phyloP scores from a whole-genome alignment of 2,797 vertebrate species.

The Amblyopsis hoosieri region DNA sequence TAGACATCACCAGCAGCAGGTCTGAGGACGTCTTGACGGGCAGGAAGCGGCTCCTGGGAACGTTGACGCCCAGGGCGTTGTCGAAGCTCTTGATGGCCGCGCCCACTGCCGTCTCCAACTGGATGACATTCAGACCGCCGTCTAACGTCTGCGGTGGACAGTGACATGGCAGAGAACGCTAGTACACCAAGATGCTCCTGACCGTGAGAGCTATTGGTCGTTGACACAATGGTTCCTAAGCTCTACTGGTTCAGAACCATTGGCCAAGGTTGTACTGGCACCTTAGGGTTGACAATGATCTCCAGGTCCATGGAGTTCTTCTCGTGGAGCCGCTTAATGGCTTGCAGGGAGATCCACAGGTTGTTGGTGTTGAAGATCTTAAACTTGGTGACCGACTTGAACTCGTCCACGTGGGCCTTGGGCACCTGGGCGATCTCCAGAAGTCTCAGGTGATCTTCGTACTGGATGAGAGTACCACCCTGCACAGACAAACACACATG shows the following conservation, averaged over 20 bases:
- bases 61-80: constrained; percentile 95
- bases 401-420: constrained; percentile 94
- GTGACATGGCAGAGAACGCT: too few species aligned
- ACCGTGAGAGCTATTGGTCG: constrained; percentile 40
- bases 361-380: constrained; percentile 99
- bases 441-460: constrained; percentile 90
- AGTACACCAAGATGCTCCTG: too few species aligned
- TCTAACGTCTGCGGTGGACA: constrained; percentile 81
- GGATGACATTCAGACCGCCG: constrained; percentile 93
- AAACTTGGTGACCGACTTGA: constrained; percentile 98
- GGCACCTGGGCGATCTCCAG: constrained; percentile 98
- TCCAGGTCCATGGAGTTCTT: constrained; percentile 92
- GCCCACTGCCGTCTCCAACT: constrained; percentile 97
- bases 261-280: constrained; percentile 35
- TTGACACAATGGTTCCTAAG: too few species aligned
- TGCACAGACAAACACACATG: constrained; percentile 44
- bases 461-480: constrained; percentile 96
- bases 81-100: constrained; percentile 98
- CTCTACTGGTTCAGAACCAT: too few species aligned
- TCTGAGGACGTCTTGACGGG: constrained; percentile 98
- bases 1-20: constrained; percentile 97
- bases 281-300: constrained; percentile 97
- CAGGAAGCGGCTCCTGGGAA: constrained; percentile 96
- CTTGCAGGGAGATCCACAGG: constrained; percentile 93
- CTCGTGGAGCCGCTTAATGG: constrained; percentile 91